Evolutionary conservation across 2,888 invertebrate genomes (phyloP).

Genomic region (Sphaeridia pumilis): DNA sequence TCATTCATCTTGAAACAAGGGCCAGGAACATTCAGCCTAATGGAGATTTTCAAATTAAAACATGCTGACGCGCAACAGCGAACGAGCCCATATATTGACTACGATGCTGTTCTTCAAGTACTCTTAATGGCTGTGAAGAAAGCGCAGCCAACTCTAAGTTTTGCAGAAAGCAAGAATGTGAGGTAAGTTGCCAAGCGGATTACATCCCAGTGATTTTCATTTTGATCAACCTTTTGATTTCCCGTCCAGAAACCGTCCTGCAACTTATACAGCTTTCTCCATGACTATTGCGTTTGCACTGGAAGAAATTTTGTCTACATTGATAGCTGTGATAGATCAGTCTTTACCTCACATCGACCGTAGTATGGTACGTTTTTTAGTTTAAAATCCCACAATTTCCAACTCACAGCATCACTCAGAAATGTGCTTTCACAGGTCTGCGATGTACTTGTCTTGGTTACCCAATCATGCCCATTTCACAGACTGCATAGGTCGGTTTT

Average conservation of each 20-base stretch:
- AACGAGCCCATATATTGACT: slow-evolving; percentile 11
- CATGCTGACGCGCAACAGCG: background rate
- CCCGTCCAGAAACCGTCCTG: slow-evolving; percentile 9
- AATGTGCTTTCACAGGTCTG: no score
- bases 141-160: slow-evolving; percentile 9
- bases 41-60: slow-evolving; percentile 12
- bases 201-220: background rate
- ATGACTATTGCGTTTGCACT: slow-evolving; percentile 18
- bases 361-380: slow-evolving; percentile 1
- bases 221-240: background rate
- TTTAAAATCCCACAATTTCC: background rate
- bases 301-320: slow-evolving; percentile 11
- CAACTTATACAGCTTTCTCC: slow-evolving; percentile 14
- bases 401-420: no score
- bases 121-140: slow-evolving; percentile 10
- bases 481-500: slow-evolving; percentile 15
- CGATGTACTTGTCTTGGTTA: slow-evolving; percentile 9
- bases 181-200: background rate
- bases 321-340: slow-evolving; percentile 12
- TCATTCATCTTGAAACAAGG: slow-evolving; percentile 11
- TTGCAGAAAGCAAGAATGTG: slow-evolving; percentile 10
- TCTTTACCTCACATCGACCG: slow-evolving; percentile 7
- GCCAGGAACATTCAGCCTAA: slow-evolving; percentile 8
- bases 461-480: slow-evolving; percentile 14
- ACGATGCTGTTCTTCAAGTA: slow-evolving; percentile 10